Percentiles rank a stretch among this genome's conserved stretches.
Evolutionary conservation across 1,140 invertebrate species (phyloP).

Genomic region (Tetramorium alpestre): DNA sequence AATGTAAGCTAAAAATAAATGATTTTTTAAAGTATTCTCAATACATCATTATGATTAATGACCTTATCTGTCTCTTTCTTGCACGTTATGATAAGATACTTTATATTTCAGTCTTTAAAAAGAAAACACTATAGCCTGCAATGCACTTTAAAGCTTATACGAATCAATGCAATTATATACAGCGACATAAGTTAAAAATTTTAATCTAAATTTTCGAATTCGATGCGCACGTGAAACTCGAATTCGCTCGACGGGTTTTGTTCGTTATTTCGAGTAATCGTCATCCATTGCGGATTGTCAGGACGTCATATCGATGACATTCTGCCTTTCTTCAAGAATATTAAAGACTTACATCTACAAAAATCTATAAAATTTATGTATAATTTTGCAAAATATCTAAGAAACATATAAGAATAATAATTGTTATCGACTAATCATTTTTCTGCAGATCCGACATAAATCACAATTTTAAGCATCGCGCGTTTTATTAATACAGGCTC

Average conservation of each 20-base stretch:
- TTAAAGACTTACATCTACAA: constrained; percentile 43
- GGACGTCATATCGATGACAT: constrained; percentile 22
- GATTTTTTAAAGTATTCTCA: background rate
- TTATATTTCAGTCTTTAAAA: background rate
- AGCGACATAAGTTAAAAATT: constrained; percentile 68
- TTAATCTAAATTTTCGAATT: constrained; percentile 66
- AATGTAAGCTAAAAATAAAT: background rate
- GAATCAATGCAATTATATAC: constrained; percentile 67
- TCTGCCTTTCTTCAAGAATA: constrained; percentile 14
- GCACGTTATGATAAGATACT: too few relatives aligned
- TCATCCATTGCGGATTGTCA: constrained; percentile 61
- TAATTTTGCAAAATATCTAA: constrained; percentile 2
- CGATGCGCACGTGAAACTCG: constrained; percentile 52
- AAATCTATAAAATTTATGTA: constrained; percentile 33
- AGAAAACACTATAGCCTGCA: constrained; percentile 3
- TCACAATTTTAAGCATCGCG: constrained; percentile 54
- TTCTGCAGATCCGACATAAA: background rate
- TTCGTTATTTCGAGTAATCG: constrained; percentile 38
- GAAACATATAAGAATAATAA: constrained; percentile 14
- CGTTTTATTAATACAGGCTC: constrained; percentile 16
- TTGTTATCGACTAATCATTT: constrained; percentile 5
- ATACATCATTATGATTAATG: background rate
- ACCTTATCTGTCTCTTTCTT: background rate
- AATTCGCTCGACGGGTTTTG: constrained; percentile 20
- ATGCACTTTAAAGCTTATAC: constrained; percentile 58